phyloP scores from a whole-genome alignment of 37 sponge, comb jelly and placozoan species.

The Beroe ovata region DNA sequence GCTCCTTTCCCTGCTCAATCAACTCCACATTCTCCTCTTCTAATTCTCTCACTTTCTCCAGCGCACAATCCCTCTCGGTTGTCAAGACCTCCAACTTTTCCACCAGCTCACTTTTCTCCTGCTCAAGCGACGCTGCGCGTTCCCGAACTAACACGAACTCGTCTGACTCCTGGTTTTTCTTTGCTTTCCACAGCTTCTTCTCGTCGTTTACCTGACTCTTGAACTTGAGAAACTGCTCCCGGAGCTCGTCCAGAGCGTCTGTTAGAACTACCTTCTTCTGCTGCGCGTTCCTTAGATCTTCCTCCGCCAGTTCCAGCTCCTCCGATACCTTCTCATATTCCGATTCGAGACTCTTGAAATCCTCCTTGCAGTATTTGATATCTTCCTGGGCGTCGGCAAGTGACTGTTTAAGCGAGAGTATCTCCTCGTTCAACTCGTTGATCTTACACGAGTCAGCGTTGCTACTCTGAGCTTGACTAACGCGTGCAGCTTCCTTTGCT shows the following conservation, averaged over 20 bases:
- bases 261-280: constrained; percentile 4
- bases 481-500: neutral
- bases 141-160: neutral
- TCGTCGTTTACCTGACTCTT: constrained; percentile 45
- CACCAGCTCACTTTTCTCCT: neutral
- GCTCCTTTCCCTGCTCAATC: neutral
- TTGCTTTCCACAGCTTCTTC: constrained; percentile 4
- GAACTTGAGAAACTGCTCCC: constrained; percentile 37
- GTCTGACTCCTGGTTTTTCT: neutral
- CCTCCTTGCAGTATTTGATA: constrained; percentile 57
- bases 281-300: constrained; percentile 1
- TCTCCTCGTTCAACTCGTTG: constrained; percentile 21
- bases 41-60: neutral
- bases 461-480: neutral
- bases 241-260: constrained; percentile 40
- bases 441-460: neutral
- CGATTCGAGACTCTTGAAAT: neutral
- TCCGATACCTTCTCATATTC: constrained; percentile 9
- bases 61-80: neutral
- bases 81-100: neutral
- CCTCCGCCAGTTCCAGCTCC: constrained; percentile 49
- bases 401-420: constrained; percentile 34
- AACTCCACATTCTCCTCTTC: neutral
- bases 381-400: constrained; percentile 24
- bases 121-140: neutral